Base-by-base conservation (phyloP, 2,113 vertebrate genomes). In the Salvator merianae region DNA sequence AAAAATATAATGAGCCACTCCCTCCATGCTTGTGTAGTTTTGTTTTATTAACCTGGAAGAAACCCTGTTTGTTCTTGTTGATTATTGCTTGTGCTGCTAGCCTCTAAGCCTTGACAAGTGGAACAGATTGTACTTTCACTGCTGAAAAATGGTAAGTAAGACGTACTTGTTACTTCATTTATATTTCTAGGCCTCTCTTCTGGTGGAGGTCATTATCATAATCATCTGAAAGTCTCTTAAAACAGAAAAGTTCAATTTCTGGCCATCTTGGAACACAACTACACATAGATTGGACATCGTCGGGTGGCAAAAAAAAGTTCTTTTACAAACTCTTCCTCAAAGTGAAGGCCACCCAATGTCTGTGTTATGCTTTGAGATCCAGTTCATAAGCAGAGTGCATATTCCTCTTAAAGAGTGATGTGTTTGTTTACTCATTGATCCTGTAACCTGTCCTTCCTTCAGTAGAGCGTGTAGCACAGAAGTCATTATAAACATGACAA, bases 1-100 rank as follows among this genome's bases (percentile, higher is more conserved):
- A 93, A 88, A 86, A 88, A 92, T 93, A 91, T 91, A 92, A 94
- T 91, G 92, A 94, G 90, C 87, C 86, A 86, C 26, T 79, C 75
- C 87, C 3, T 0, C 76, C 3, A 18, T 87, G 69, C 69, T 4
- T 82, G 47, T 0, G 89, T 93, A 88, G 86, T 88, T 89, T 91
- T 69, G 32, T 69, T 84, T 63, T 88, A 1, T 18, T 82, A 84
- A 68, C 28, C 24, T 75, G 81, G 32, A 38, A 38, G 38, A 10
- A 50, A 3, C 59, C 1, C 30, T 62, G 47, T 38, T 69, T 1
- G 22, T 36, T 50, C 28, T 66, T 28, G 32, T 55, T 74, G 28
- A 65, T 8, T 55, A 40, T 55, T 63, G 32, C 26, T 34, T 59
- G 55, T 12, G 53, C 36, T 10, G 5, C 22, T 34, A 43, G 66